Percentiles rank a stretch among this genome's conserved stretches.
These are phyloP conservation scores for Clivina fossor DNA, from an alignment of 2,888 invertebrate genomes.

Conservation along the genomic window DNA sequence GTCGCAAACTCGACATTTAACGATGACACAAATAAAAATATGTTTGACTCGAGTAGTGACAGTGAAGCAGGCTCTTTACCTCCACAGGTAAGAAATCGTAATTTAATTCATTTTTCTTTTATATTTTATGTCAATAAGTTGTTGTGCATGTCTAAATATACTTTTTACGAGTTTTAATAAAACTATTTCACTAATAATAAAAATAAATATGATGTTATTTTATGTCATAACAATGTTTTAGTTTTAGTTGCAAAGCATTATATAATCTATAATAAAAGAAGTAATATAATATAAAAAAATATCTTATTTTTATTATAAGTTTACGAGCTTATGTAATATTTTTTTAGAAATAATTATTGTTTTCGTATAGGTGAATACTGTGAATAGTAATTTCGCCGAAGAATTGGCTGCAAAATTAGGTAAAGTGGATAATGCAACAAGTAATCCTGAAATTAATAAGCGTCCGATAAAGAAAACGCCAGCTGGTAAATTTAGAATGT, in stretches of 20 bases:
- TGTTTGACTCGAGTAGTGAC: slow-evolving; percentile 40
- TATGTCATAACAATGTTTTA: no score
- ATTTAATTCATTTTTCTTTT: no score
- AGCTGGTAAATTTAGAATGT: no score
- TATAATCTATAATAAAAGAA: neutral
- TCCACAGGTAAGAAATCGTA: slow-evolving; percentile 40
- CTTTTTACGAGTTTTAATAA: no score
- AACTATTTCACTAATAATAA: neutral
- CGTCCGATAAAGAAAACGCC: slow-evolving; percentile 51
- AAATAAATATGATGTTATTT: no score
- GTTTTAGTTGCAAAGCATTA: neutral
- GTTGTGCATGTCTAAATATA: neutral
- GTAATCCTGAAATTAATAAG: slow-evolving; percentile 52
- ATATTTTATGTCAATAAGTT: neutral
- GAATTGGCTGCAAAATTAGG: slow-evolving; percentile 63
- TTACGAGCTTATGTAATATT: neutral
- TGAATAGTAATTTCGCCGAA: slow-evolving; percentile 58
- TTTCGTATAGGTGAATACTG: slow-evolving; percentile 20
- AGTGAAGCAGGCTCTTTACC: slow-evolving; percentile 45
- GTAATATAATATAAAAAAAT: neutral
- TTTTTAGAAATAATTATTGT: neutral
- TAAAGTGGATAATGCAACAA: slow-evolving; percentile 50
- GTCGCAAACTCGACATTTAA: slow-evolving; percentile 47
- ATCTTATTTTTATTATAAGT: neutral
- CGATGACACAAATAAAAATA: slow-evolving; percentile 40